Conservation (phyloP, 2,113 vertebrate species). For the Coryphaenoides rupestris region DNA sequence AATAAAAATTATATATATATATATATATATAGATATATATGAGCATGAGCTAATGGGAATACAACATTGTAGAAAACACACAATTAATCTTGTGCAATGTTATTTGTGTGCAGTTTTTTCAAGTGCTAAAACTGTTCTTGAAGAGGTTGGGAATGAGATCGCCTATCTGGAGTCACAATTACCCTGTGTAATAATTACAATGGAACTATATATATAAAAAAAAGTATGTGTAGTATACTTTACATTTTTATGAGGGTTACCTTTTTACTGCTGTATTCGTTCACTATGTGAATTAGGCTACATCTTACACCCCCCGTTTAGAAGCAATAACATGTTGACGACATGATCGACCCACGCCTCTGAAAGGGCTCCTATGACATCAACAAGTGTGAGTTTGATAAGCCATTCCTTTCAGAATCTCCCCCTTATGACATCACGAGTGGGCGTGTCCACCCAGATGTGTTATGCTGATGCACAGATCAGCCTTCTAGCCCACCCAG, state of each 20-base stretch:
- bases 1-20: slow-evolving; percentile 34
- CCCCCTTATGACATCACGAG: too few relatives aligned
- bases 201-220: slow-evolving; percentile 46
- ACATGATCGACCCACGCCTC: too few relatives aligned
- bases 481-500: too few relatives aligned
- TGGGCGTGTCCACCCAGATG: too few relatives aligned
- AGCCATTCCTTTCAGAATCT: too few relatives aligned
- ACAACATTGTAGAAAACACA: slow-evolving; percentile 65
- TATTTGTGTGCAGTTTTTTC: slow-evolving; percentile 68
- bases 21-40: slow-evolving; percentile 19
- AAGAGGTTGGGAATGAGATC: slow-evolving; percentile 43
- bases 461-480: too few relatives aligned
- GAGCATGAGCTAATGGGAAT: slow-evolving; percentile 65
- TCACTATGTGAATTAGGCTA: slow-evolving; percentile 59
- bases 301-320: slow-evolving; percentile 57
- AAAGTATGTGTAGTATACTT: slow-evolving; percentile 32
- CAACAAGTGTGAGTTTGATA: too few relatives aligned
- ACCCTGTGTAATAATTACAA: slow-evolving; percentile 43
- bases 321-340: slow-evolving; percentile 79
- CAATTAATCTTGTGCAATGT: slow-evolving; percentile 65
- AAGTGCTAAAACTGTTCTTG: slow-evolving; percentile 47
- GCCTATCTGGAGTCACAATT: slow-evolving; percentile 35
- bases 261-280: slow-evolving; percentile 41
- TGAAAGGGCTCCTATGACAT: too few relatives aligned
- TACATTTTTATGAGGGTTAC: slow-evolving; percentile 55